Evolutionary conservation across 1,140 invertebrate genomes (phyloP).

Genomic region (Hestina assimilis): DNA sequence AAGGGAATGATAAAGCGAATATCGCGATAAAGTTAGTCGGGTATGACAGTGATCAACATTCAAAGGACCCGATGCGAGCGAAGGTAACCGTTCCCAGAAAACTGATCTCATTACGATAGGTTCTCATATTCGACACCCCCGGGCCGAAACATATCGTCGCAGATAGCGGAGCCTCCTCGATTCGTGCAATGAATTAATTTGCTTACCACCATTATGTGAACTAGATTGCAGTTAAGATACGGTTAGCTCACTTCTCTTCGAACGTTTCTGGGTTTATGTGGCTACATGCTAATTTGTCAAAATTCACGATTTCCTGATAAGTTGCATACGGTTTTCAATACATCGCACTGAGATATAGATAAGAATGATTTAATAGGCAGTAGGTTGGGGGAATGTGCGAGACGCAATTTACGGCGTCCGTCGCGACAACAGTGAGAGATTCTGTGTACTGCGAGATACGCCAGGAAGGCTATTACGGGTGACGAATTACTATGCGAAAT

Average conservation of each 20-base stretch:
- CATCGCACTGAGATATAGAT: constrained; percentile 27
- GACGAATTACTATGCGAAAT: constrained; percentile 23
- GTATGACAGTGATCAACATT: constrained; percentile 28
- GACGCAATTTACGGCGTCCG: constrained; percentile 30
- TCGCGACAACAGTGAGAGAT: constrained; percentile 31
- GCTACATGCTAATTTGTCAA: constrained; percentile 41
- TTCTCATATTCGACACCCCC: constrained; percentile 53
- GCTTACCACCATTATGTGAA: constrained; percentile 52
- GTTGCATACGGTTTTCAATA: constrained; percentile 31
- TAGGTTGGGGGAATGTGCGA: constrained; percentile 29
- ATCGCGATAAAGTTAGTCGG: constrained; percentile 46
- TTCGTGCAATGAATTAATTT: constrained; percentile 69
- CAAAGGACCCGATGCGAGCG: constrained; percentile 14
- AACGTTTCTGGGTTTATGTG: constrained; percentile 34
- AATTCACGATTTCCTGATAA: constrained; percentile 35
- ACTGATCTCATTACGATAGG: constrained; percentile 65
- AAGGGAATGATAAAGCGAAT: constrained; percentile 17
- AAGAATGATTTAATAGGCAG: constrained; percentile 36
- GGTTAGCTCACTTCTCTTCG: constrained; percentile 7
- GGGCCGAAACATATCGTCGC: constrained; percentile 47
- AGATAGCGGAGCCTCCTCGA: constrained; percentile 39
- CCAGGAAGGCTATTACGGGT: constrained; percentile 31
- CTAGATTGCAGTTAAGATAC: constrained; percentile 67
- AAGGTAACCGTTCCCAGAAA: constrained; percentile 55
- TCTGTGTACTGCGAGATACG: constrained; percentile 26